Conservation (phyloP, 2,797 vertebrate genomes). For the Brachyalestes nurse region DNA sequence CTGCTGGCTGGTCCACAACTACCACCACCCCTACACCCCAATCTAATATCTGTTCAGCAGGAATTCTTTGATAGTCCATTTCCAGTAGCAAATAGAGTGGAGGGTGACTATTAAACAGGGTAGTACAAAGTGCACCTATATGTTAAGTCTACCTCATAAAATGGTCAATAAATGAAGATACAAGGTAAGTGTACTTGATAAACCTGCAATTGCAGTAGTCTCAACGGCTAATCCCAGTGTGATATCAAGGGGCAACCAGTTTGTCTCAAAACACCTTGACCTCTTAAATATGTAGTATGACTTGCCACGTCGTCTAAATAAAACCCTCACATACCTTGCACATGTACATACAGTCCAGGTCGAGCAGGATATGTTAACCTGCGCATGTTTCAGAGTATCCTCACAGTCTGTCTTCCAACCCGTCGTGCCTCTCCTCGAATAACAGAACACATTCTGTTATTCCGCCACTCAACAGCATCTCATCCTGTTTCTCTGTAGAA, state of each 20-base stretch:
- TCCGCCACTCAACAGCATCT: conserved; percentile 34
- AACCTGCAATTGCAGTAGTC: not conserved
- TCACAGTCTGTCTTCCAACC: conserved; percentile 9
- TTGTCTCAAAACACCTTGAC: conserved; percentile 21
- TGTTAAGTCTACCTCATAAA: not conserved
- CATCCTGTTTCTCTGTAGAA: conserved; percentile 32
- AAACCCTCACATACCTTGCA: conserved; percentile 44
- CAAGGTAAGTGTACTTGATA: not conserved
- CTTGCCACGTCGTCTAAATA: conserved; percentile 46
- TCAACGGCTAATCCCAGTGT: not conserved
- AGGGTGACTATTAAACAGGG: not conserved
- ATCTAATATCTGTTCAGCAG: not conserved
- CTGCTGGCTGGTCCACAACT: not conserved
- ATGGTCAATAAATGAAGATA: not conserved
- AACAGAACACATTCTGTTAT: conserved; percentile 18
- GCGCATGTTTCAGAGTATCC: not conserved
- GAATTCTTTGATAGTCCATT: not conserved
- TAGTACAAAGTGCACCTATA: not conserved
- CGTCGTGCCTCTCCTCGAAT: conserved; percentile 10
- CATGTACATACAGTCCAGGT: conserved; percentile 40
- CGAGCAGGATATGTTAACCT: conserved; percentile 34
- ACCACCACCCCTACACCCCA: no score
- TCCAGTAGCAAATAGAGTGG: not conserved
- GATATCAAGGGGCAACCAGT: not conserved
- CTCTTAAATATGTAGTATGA: conserved; percentile 3